Percentiles rank a stretch among this genome's conserved stretches.
Conservation (phyloP, 2,888 invertebrate species). For the Lamellibrachia columna region DNA sequence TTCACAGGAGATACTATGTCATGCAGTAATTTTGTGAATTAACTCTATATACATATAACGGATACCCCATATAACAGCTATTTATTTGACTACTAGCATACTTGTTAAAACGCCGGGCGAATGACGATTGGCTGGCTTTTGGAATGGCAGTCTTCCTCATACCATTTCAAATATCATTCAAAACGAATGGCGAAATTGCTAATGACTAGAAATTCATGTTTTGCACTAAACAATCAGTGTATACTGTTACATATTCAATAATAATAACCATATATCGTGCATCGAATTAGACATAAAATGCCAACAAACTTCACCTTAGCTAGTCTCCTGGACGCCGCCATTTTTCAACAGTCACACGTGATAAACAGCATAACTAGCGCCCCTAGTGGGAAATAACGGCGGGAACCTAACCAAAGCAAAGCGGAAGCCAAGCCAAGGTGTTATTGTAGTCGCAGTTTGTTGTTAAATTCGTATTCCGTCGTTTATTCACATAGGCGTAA, state of each 20-base stretch:
- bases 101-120: not conserved
- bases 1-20: not conserved
- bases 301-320: conserved; percentile 31
- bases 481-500: not conserved
- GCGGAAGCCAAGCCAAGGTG: not conserved
- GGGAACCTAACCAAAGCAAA: not conserved
- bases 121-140: not conserved
- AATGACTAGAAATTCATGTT: not conserved
- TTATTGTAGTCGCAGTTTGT: not conserved
- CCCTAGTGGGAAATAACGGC: conserved; percentile 10
- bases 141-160: conserved; percentile 16
- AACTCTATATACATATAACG: not conserved
- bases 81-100: not conserved
- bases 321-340: conserved; percentile 39
- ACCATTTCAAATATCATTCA: not conserved
- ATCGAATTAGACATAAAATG: not conserved
- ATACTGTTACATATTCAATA: not conserved
- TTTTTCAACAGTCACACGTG: conserved; percentile 26
- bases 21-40: not conserved
- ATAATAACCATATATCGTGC: not conserved
- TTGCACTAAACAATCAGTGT: not conserved
- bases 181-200: not conserved
- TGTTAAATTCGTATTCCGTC: not conserved
- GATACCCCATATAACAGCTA: not conserved
- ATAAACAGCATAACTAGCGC: not conserved